phyloP scores from a whole-genome alignment of 2,113 vertebrate species.

The Empidonax traillii region DNA sequence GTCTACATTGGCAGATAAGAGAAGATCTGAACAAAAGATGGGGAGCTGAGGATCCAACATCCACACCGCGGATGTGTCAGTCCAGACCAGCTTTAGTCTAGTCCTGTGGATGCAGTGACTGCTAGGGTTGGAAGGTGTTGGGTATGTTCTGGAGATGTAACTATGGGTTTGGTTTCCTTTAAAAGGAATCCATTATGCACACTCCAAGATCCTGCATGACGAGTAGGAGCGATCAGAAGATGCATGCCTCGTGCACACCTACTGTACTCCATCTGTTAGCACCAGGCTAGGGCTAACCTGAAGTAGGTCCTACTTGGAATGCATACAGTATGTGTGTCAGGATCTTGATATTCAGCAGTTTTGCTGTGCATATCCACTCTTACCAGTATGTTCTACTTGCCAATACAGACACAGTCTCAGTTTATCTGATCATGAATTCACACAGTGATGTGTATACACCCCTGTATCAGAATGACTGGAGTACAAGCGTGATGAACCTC shows the following conservation, averaged over 20 bases:
- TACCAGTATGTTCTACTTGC: background rate
- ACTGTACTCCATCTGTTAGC: too few species aligned
- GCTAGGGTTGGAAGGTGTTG: accelerated
- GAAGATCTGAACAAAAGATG: background rate
- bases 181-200: background rate
- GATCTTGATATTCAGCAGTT: accelerated
- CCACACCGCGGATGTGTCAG: background rate
- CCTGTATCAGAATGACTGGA: background rate
- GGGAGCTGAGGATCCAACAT: background rate
- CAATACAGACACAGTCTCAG: background rate
- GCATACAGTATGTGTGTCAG: accelerated
- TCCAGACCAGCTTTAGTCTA: background rate
- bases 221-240: background rate
- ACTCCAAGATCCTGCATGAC: background rate
- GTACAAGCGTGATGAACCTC: background rate
- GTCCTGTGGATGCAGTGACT: background rate
- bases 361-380: background rate
- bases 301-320: background rate
- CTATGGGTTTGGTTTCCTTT: background rate
- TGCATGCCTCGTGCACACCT: background rate
- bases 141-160: background rate
- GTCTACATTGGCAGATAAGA: background rate
- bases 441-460: too few species aligned
- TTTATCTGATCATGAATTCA: background rate
- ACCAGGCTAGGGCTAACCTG: background rate